Evolutionary conservation across 2,113 vertebrate species (phyloP).

Genomic region (Myrmecobius fasciatus): DNA sequence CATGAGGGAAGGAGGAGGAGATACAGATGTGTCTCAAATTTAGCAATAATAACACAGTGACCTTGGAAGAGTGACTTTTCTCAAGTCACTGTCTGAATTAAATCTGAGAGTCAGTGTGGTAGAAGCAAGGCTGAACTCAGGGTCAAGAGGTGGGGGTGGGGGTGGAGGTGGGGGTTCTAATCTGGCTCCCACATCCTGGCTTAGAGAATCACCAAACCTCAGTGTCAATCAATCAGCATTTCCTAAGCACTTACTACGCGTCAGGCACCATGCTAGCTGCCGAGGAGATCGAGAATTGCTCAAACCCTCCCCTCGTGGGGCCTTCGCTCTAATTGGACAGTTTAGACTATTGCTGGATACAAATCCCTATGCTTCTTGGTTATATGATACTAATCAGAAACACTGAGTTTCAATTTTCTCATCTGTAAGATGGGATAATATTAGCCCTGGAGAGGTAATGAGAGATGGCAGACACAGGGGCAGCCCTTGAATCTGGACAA

Average conservation of each 20-base stretch:
- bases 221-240: background rate
- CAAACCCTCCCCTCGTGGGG: background rate
- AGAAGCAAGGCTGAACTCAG: background rate
- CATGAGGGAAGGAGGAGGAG: background rate
- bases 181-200: background rate
- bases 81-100: background rate
- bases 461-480: background rate
- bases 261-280: background rate
- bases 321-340: background rate
- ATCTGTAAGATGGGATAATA: background rate
- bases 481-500: background rate
- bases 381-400: background rate
- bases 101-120: background rate
- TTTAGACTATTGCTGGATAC: background rate
- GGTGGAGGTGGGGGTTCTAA: background rate
- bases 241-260: background rate
- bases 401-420: background rate
- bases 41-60: background rate
- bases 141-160: background rate
- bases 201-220: background rate
- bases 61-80: background rate
- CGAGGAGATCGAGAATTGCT: background rate
- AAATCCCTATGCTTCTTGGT: background rate
- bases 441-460: background rate
- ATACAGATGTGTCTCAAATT: background rate